These are phyloP conservation scores for Mormoops blainvillei DNA, from an alignment of 2,113 vertebrate genomes.

Conservation along the genomic window DNA sequence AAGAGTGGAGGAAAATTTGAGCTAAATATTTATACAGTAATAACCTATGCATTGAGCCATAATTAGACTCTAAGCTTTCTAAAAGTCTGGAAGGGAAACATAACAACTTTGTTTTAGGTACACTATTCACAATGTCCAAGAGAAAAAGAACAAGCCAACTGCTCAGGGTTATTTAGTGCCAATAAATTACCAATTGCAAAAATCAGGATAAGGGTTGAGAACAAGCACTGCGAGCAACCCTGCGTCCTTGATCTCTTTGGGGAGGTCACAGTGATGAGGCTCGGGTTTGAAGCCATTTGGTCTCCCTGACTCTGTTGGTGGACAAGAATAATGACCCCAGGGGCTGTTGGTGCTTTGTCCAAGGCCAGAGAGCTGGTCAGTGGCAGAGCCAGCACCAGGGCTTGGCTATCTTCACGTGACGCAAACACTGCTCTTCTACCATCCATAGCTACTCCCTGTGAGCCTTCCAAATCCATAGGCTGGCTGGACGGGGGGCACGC, in stretches of 20 bases:
- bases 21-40: not conserved
- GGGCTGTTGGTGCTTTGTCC: not conserved
- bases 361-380: slow-evolving; percentile 33
- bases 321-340: slow-evolving; percentile 28
- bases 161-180: not conserved
- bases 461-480: not conserved
- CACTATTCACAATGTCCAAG: not conserved
- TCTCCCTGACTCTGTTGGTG: not conserved
- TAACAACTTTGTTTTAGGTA: not conserved
- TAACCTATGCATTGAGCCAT: not conserved
- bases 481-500: not conserved
- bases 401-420: not conserved
- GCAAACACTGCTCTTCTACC: not conserved
- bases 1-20: not conserved
- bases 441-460: not conserved
- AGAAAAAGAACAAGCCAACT: not conserved
- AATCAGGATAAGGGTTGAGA: not conserved
- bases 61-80: not conserved
- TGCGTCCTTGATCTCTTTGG: not conserved
- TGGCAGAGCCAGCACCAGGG: not conserved
- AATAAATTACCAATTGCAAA: not conserved
- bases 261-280: not conserved
- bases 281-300: not conserved
- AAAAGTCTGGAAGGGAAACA: not conserved
- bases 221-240: not conserved